Percentiles rank a stretch among this genome's conserved stretches.
Evolutionary conservation across 2,888 invertebrate genomes (phyloP).

Genomic region (Leucophora obtusa): DNA sequence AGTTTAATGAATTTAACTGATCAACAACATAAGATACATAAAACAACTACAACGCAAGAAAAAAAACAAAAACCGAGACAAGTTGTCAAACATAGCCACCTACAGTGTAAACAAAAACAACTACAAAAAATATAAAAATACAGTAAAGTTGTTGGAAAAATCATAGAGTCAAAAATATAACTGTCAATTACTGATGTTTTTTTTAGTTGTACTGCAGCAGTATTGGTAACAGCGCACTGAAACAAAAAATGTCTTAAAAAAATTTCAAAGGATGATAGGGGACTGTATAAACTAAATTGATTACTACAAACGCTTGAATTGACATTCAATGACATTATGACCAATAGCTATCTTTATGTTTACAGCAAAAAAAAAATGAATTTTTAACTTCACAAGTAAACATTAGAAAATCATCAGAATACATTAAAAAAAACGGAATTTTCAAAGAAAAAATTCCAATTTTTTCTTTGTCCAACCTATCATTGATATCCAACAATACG

Average conservation of each 20-base stretch:
- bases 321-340: conserved; percentile 58
- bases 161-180: conserved; percentile 55
- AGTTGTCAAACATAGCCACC: conserved; percentile 64
- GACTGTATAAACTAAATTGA: conserved; percentile 72
- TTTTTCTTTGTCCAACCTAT: conserved; percentile 27
- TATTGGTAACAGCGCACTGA: conserved; percentile 16
- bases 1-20: conserved; percentile 61
- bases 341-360: conserved; percentile 22
- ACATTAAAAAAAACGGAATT: not conserved
- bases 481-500: conserved; percentile 51
- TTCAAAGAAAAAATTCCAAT: conserved; percentile 16
- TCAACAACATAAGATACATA: conserved; percentile 56
- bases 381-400: conserved; percentile 39
- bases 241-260: not conserved
- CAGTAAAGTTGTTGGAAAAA: conserved; percentile 11
- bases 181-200: conserved; percentile 57
- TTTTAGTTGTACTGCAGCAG: not conserved
- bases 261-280: conserved; percentile 49
- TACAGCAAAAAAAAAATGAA: conserved; percentile 8
- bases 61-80: conserved; percentile 58
- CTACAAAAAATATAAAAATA: conserved; percentile 15
- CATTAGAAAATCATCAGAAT: conserved; percentile 38
- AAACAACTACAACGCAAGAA: conserved; percentile 43
- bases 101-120: conserved; percentile 56
- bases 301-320: conserved; percentile 72